Evolutionary conservation across 2,888 invertebrate genomes (phyloP), one percentile per base, ranked within the genome.

Genomic region (Hylaea fasciaria): DNA sequence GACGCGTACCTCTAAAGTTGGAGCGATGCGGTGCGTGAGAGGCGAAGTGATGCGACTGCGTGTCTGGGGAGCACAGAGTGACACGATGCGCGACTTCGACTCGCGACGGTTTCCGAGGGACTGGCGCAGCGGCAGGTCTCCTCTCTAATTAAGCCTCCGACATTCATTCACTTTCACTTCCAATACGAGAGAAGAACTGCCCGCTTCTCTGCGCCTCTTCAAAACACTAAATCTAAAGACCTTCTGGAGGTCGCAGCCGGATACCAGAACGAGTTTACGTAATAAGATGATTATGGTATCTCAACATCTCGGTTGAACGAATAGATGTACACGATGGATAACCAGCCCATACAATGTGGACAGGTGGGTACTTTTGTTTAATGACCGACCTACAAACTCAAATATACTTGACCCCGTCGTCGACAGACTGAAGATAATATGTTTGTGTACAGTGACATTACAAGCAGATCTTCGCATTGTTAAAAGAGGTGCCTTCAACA

Each of bases 121-220:
- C 92, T 92, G 89, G 80, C 87, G 85, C 86, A 81, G 80, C 78
- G 86, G 81, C 85, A 78, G 80, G 81, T 81, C 87, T 89, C 89
- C 87, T 91, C 92, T 91, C 90, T 91, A 92, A 92, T 91, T 92
- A 92, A 92, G 90, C 85, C 89, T 90, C 87, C 79, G 87, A 83
- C 87, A 89, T 89, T 91, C 92, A 90, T 90, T 91, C 89, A 91
- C 92, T 92, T 92, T 92, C 92, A 92, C 92, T 92, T 92, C 90
- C 86, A 91, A 89, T 86, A 84, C 77, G 79, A 85, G 86, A 86
- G 86, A 89, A 83, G 89, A 87, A 79, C 84, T 85, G 80, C 82
- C 81, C 78, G 83, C 81, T 79, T 72, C 81, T 76, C 79, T 82
- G 82, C 82, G 80, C 85, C 83, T 83, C 83, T 81, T 80, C 78